Conservation (phyloP, 2,797 vertebrate species). For the Silurus aristotelis region DNA sequence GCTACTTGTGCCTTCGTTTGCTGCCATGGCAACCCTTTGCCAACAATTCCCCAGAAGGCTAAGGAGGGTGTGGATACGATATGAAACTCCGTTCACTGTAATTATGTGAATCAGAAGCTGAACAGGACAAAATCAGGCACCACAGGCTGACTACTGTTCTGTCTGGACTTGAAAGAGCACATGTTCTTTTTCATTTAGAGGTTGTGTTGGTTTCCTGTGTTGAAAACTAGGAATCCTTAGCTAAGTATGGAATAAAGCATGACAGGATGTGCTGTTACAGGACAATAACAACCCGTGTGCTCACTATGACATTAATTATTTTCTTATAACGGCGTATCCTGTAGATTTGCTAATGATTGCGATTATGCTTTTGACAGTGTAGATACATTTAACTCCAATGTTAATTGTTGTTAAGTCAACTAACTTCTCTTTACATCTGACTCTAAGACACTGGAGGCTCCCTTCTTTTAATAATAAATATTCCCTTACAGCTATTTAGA, state of each 20-base stretch:
- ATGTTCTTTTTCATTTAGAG: neutral
- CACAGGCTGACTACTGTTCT: neutral
- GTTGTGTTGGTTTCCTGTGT: neutral
- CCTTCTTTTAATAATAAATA: neutral
- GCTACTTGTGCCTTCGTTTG: constrained; percentile 41
- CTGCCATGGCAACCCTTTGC: constrained; percentile 56
- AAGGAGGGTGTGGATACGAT: constrained; percentile 25
- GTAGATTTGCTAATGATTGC: neutral
- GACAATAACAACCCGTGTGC: neutral
- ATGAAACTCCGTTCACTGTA: constrained; percentile 31
- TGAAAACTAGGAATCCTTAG: neutral
- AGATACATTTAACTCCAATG: neutral
- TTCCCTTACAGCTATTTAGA: neutral
- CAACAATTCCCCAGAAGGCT: constrained; percentile 44
- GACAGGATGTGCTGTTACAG: neutral
- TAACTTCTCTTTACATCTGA: neutral
- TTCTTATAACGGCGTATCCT: neutral
- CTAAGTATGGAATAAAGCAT: neutral
- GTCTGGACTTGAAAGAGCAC: constrained; percentile 2
- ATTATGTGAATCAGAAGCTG: constrained; percentile 16
- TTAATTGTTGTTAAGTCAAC: neutral
- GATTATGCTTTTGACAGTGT: neutral
- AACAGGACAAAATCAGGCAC: neutral
- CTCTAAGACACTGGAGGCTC: neutral
- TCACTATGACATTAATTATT: neutral